Base-by-base conservation (phyloP, 2,113 vertebrate species). In the Indicator indicator region DNA sequence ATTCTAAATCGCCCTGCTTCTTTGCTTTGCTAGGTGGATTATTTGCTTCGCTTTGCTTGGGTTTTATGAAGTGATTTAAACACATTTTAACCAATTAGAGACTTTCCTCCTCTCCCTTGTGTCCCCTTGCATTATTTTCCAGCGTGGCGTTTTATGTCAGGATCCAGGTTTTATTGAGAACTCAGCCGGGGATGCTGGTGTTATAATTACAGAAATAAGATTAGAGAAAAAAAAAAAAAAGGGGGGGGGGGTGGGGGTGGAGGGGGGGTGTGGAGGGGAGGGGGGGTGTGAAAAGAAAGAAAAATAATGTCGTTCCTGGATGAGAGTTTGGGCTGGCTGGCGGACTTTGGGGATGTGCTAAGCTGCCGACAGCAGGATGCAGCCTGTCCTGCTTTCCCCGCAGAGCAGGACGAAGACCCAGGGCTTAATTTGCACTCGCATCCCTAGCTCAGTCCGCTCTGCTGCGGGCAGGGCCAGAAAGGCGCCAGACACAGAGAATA, bases 31-130 rank as follows among this genome's bases (percentile, higher is more conserved):
- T 95, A 91, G 90, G 94, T 95, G 95, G 90, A 87, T 95, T 94
- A 93, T 89, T 89, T 92, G 83, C 91, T 97, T 93, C 44, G 64
- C 80, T 94, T 95, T 93, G 68, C 92, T 96, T 54, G 78, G 91
- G 82, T 89, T 95, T 95, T 95, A 95, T 92, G 94, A 91, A 84
- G 86, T 95, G 96, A 97, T 94, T 95, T 96, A 96, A 97, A 96
- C 91, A 87, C 89, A 92, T 94, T 95, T 95, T 94, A 96, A 92
- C 91, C 94, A 94, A 95, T 96, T 94, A 94, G 94, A 89, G 86
- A 93, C 86, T 94, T 94, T 91, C 42, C 89, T 91, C 89, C 91
- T 94, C 82, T 97, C 94, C 89, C 95, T 74, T 84, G 93, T 93
- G 96, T 83, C 93, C 93, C 81, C 15, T 94, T 60, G 42, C 86